Percentiles rank a stretch among this genome's conserved stretches.
These are phyloP conservation scores for Anodontia alba DNA, from an alignment of 2,888 invertebrate genomes.

Conservation along the genomic window DNA sequence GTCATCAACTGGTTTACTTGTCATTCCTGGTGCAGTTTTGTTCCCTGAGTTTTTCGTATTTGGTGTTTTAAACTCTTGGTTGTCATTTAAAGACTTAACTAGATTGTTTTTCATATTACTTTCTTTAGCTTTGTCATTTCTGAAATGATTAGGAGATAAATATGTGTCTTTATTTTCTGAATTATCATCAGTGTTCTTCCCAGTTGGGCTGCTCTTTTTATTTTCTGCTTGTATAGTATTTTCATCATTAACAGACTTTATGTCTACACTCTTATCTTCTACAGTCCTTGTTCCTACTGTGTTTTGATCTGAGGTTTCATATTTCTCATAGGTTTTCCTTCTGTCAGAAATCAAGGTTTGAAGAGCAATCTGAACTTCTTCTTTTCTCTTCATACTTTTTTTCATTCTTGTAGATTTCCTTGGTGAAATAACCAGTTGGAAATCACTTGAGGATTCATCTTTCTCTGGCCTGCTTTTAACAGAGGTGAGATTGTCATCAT, in stretches of 20 bases:
- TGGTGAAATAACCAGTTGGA: background rate
- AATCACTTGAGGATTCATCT: background rate
- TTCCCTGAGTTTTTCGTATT: background rate
- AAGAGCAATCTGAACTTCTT: conserved; percentile 1
- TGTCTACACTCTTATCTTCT: no score
- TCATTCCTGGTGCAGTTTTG: background rate
- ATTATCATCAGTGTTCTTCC: no score
- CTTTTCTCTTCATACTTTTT: background rate
- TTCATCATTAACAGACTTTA: no score
- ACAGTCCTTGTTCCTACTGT: no score
- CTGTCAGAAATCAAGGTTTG: no score
- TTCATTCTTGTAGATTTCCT: background rate
- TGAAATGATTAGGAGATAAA: no score
- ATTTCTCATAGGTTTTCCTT: no score
- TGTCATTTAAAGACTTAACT: background rate
- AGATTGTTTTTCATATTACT: background rate
- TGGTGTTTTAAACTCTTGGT: background rate
- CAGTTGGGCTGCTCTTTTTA: no score
- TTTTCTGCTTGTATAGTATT: no score
- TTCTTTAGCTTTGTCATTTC: background rate
- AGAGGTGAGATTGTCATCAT: background rate
- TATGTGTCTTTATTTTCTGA: no score
- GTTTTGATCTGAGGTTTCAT: no score
- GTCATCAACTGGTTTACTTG: background rate
- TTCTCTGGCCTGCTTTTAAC: background rate